A percentile compares a stretch with the other conserved stretches of the same genome.
phyloP scores from a whole-genome alignment of 1,140 invertebrate genomes.

The Tetragonula clypearis region DNA sequence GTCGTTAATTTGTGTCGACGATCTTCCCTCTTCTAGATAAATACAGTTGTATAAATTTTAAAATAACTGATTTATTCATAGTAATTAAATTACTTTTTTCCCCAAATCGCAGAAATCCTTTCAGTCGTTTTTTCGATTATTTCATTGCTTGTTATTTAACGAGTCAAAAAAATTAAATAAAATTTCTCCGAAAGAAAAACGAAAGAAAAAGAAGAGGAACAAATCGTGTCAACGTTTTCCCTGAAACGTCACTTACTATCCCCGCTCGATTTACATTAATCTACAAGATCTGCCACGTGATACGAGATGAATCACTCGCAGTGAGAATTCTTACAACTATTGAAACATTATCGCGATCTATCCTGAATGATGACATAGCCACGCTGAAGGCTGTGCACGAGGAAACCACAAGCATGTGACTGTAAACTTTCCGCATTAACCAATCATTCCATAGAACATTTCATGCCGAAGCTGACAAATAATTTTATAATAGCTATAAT shows the following conservation, averaged over 20 bases:
- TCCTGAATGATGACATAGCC: not conserved
- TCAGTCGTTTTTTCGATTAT: too few species aligned
- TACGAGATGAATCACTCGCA: slow-evolving; percentile 4
- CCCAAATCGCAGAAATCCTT: too few species aligned
- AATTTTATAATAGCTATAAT: not conserved
- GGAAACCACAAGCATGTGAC: not conserved
- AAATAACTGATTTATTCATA: too few species aligned
- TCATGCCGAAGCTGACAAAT: not conserved
- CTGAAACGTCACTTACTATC: not conserved
- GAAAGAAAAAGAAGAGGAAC: too few species aligned
- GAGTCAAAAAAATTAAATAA: not conserved
- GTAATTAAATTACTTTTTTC: too few species aligned
- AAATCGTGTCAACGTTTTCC: not conserved
- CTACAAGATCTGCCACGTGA: not conserved
- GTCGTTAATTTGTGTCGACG: too few species aligned
- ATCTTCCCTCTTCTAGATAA: too few species aligned
- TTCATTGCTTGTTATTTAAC: too few species aligned
- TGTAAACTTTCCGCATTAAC: not conserved
- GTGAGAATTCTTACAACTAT: not conserved
- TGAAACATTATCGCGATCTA: not conserved
- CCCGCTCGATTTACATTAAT: not conserved
- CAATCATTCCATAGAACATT: not conserved
- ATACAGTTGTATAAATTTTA: too few species aligned
- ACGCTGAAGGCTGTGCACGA: not conserved
- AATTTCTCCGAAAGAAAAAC: not conserved